Evolutionary conservation across 2,888 invertebrate species (phyloP), one percentile per base, ranked within the genome.

Genomic region (Pollenia amentaria): DNA sequence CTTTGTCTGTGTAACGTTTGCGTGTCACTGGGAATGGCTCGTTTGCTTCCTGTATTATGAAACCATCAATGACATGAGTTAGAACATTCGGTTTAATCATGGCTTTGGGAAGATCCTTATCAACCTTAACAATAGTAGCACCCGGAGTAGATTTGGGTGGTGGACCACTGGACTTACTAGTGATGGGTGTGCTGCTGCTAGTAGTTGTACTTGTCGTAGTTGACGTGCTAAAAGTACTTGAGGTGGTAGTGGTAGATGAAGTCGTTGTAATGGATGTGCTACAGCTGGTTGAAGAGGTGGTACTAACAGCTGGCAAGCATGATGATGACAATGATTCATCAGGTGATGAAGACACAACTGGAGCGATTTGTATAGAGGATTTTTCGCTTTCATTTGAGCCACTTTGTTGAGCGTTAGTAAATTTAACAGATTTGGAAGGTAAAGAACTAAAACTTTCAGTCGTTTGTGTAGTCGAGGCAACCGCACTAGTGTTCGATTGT

Each of bases 21-120:
- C 95, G 88, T 91, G 95, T 97, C 72, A 98, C 97, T 81, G 97
- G 97, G 91, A 98, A 98, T 0, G 98, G 98, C 93, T 97, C 97
- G 1, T 96, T 96, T 0, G 97, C 98, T 94, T 99, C 99, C 92
- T 98, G 98, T 89, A 99, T 99, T 9, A 99, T 97, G 93, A 98
- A 99, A 73, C 98, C 99, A 92, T 98, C 99, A 87, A 99, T 99
- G 38, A 99, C 98, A 92, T 99, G 99, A 0, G 99, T 99, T 73
- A 99, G 94, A 9, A 99, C 97, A 92, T 98, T 98, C 0, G 98
- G 98, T 92, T 98, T 98, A 14, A 98, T 98, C 96, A 98, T 97
- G 1, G 98, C 98, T 92, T 97, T 97, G 18, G 97, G 97, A 51
- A 97, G 94, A 92, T 91, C 92, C 75, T 91, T 93, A 81, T 92